Base-by-base conservation (phyloP, 2,113 vertebrate species). In the Empidonax alnorum region DNA sequence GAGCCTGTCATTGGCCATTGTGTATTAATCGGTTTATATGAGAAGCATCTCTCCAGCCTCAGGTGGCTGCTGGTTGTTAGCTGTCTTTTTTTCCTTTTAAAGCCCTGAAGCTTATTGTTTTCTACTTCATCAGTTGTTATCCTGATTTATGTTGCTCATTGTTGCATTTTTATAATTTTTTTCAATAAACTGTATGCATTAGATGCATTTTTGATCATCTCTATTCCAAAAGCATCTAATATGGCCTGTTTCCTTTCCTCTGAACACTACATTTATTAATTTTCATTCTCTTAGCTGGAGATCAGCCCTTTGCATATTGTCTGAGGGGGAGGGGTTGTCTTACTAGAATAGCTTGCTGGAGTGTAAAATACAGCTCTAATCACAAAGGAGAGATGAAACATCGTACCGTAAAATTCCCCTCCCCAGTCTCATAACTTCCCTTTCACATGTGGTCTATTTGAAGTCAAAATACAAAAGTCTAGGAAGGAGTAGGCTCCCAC, bases 361-460 rank as follows among this genome's bases (percentile, higher is more conserved):
- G 86, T 3, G 2, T 84, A 89, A 92, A 96, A 93, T 89, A 92
- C 47, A 84, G 52, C 85, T 92, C 73, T 95, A 86, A 94, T 96
- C 85, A 92, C 88, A 96, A 90, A 94, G 80, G 52, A 78, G 71
- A 94, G 85, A 90, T 78, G 85, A 96, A 93, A 94, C 85, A 78
- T 72, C 1, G 0, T 47, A 42, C 47, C 61, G 52, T 89, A 90
- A 84, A 91, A 81, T 83, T 90, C 35, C 52, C 68, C 50, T 94
- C 81, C 42, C n/a, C 72, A 61, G 27, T 88, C 53, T 93, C 76
- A 49, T 89, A 96, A 90, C 76, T 94, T 86, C 65, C 61, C 41
- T 93, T 93, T 94, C 87, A 93, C 47, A 90, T 90, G 75, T 95
- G 79, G 76, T 95, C 93, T 96, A 86, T 96, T 91, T 96, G 93